Base-by-base conservation (phyloP, 2,797 vertebrate genomes). In the Sciurus vulgaris region DNA sequence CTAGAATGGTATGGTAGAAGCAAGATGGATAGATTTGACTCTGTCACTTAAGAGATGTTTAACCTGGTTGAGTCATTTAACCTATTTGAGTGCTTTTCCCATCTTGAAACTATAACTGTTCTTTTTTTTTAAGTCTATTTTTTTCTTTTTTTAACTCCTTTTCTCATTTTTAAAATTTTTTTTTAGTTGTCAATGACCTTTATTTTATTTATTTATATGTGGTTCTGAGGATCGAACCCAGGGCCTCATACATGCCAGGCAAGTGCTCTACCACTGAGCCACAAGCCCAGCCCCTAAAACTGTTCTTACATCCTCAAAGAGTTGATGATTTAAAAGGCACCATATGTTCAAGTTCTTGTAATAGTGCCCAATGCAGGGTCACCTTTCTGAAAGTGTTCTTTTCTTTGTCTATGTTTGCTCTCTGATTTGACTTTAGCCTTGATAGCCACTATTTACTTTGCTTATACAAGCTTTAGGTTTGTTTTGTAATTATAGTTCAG, bases 401-500 rank as follows among this genome's bases (percentile, higher is more conserved):
- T 86, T 35, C 22, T 73, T 38, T 83, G 79, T 83, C 2, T 72
- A 0, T 33, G 7, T 82, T 86, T 91, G 14, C 28, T 47, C 10
- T 88, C 49, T 61, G 49, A 61, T 86, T 83, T 86, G 65, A 73
- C 47, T 47, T 92, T 30, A 54, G 77, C 61, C 41, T 93, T 92
- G 7, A 77, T 69, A 82, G 73, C 17, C 14, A 84, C 35, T 69
- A 28, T 93, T 78, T 56, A 79, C 67, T 96, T 73, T 93, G 82
- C 35, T 81, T 91, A 28, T 61, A 47, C 35, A 93, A 79, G 33
- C 28, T 88, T 11, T 76, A 70, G 67, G 10, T 94, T 92, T 79
- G 14, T 79, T 92, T 93, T 82, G 41, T 41, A 70, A 76, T 92
- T 92, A 44, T 44, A 79, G 24, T 72, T 88, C 28, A 86, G 49